A percentile compares a stretch with the other conserved stretches of the same genome.
These are phyloP conservation scores for Clostera curtula DNA, from an alignment of 2,888 invertebrate genomes.

Conservation along the genomic window DNA sequence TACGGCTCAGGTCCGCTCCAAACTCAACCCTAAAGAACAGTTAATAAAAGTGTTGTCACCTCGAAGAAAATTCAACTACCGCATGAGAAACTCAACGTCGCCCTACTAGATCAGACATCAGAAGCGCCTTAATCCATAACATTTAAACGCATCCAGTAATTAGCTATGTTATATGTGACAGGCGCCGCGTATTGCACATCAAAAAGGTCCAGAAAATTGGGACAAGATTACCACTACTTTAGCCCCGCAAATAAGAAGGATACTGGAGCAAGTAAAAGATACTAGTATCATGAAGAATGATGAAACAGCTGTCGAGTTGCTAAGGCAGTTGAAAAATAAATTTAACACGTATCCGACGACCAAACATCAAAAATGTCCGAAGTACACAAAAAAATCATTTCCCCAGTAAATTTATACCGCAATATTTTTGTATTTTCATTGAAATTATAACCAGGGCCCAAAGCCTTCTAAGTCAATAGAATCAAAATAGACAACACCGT, in stretches of 20 bases:
- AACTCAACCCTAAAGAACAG: conserved; percentile 16
- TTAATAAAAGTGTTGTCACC: conserved; percentile 44
- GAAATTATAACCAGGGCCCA: no score
- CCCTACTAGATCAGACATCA: conserved; percentile 32
- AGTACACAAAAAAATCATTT: no score
- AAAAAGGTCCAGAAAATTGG: conserved; percentile 5
- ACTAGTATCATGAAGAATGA: no score
- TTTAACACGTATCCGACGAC: no score
- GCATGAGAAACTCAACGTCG: conserved; percentile 39
- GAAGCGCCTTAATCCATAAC: not conserved
- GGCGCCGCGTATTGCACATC: conserved; percentile 18
- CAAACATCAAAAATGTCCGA: no score
- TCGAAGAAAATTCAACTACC: conserved; percentile 41
- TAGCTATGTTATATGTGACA: conserved; percentile 27
- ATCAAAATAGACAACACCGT: no score
- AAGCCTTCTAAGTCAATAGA: no score
- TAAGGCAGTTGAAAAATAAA: conserved; percentile 33
- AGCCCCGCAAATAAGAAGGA: conserved; percentile 32
- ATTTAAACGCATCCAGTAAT: conserved; percentile 5
- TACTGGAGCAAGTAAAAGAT: conserved; percentile 34
- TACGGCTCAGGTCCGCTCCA: conserved; percentile 19
- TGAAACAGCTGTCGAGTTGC: conserved; percentile 25
- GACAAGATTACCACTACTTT: conserved; percentile 26
- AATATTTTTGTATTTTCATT: no score
- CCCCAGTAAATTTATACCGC: no score